A percentile compares a stretch with the other conserved stretches of the same genome.
Conservation (phyloP, 2,888 invertebrate genomes). For the Xanthorhoe designata region DNA sequence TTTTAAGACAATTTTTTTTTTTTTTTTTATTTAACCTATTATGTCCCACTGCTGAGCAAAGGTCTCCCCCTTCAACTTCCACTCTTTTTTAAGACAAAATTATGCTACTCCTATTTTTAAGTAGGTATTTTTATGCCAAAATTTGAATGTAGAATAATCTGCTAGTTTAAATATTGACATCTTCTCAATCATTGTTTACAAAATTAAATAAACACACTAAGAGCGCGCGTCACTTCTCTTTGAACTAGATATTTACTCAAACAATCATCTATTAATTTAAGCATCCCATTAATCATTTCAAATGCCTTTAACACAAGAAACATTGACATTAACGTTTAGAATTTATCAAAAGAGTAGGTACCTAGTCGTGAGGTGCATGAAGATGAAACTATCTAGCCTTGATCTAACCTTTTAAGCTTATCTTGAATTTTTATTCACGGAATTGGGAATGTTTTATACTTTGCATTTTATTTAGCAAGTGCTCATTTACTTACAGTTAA, state of each 20-base stretch:
- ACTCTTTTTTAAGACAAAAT: too few species aligned
- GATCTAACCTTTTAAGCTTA: slow-evolving; percentile 64
- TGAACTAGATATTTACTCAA: slow-evolving; percentile 15
- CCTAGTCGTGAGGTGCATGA: slow-evolving; percentile 53
- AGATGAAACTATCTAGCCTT: slow-evolving; percentile 60
- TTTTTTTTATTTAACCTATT: too few species aligned
- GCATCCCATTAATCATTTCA: slow-evolving; percentile 33
- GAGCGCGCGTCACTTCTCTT: not conserved
- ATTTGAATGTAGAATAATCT: too few species aligned
- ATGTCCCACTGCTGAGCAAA: too few species aligned
- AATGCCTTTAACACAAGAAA: slow-evolving; percentile 36
- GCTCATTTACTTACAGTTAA: too few species aligned
- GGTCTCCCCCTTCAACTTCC: too few species aligned
- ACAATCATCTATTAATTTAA: slow-evolving; percentile 37
- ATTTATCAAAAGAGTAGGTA: slow-evolving; percentile 50
- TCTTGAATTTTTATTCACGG: slow-evolving; percentile 10
- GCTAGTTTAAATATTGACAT: not conserved
- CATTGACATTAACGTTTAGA: slow-evolving; percentile 47
- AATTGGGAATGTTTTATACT: slow-evolving; percentile 9
- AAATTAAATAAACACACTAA: slow-evolving; percentile 7
- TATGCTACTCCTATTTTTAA: too few species aligned
- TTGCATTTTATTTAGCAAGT: not conserved
- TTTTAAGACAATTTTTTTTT: too few species aligned
- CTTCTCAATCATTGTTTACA: not conserved
- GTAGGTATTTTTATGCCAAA: too few species aligned